A percentile compares a stretch with the other conserved stretches of the same genome.
Evolutionary conservation across 2,113 vertebrate species (phyloP).

Genomic region (Mionectes macconnelli): DNA sequence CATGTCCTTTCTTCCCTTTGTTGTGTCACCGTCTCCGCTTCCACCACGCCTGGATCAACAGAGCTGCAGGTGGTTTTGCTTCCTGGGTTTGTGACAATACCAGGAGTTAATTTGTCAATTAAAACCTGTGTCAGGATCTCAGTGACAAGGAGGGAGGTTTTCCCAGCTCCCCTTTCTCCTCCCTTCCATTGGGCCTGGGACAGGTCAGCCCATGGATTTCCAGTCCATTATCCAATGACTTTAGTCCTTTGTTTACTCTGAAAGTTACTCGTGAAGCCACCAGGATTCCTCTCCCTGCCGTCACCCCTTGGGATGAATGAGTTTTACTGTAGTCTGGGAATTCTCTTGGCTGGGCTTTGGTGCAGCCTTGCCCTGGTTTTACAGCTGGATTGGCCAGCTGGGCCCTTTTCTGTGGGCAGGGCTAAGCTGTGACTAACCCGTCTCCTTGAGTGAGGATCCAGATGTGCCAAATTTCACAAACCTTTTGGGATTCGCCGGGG

Average conservation of each 20-base stretch:
- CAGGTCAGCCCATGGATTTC: background rate
- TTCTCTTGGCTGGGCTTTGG: background rate
- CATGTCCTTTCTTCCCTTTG: background rate
- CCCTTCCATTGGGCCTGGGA: background rate
- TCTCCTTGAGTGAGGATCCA: background rate
- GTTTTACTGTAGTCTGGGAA: slow-evolving; percentile 9
- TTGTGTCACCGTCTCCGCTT: background rate
- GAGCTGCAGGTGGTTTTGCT: background rate
- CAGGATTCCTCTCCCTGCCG: background rate
- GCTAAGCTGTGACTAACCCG: background rate
- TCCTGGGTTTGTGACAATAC: accelerated
- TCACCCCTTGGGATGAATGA: background rate
- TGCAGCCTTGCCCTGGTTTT: background rate
- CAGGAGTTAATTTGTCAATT: background rate
- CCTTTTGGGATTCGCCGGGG: background rate
- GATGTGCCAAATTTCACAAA: background rate
- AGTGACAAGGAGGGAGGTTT: background rate
- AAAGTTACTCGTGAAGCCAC: background rate
- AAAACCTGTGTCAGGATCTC: accelerated
- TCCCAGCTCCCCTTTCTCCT: background rate
- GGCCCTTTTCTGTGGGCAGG: background rate
- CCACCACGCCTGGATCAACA: background rate
- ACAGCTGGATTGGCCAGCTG: background rate
- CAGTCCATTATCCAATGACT: background rate
- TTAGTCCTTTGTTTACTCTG: background rate